Evolutionary conservation across 2,888 invertebrate species (phyloP).

Genomic region (Dyspetes luteomarginatus): DNA sequence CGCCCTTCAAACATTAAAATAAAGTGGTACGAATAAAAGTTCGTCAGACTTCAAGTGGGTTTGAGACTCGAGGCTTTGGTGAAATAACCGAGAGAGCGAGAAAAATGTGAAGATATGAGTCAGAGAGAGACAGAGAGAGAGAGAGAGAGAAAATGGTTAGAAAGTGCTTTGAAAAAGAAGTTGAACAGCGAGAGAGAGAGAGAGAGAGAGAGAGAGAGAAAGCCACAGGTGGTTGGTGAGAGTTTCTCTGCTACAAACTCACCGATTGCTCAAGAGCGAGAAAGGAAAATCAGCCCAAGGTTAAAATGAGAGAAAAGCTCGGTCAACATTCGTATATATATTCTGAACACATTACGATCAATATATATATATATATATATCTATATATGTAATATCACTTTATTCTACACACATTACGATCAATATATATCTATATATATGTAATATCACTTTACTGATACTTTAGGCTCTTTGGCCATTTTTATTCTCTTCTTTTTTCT

Average conservation of each 20-base stretch:
- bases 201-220: slow-evolving; percentile 37
- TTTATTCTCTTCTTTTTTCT: background rate
- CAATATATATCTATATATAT: no score
- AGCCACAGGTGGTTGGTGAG: slow-evolving; percentile 66
- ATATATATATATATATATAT: no score
- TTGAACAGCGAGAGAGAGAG: slow-evolving; percentile 11
- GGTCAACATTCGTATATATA: slow-evolving; percentile 30
- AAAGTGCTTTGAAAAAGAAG: slow-evolving; percentile 40
- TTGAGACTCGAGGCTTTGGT: slow-evolving; percentile 26
- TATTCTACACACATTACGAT: no score
- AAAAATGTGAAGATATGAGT: background rate
- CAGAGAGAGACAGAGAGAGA: background rate
- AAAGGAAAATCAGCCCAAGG: slow-evolving; percentile 25
- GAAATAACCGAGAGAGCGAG: background rate
- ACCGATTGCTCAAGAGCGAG: slow-evolving; percentile 26
- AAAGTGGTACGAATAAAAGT: slow-evolving; percentile 2
- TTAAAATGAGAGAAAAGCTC: slow-evolving; percentile 23
- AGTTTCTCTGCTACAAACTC: slow-evolving; percentile 27
- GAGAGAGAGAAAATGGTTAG: slow-evolving; percentile 20
- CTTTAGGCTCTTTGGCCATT: slow-evolving; percentile 1
- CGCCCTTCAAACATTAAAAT: background rate
- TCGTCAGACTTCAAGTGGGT: slow-evolving; percentile 29
- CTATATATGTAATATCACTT: background rate
- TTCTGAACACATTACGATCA: slow-evolving; percentile 6
- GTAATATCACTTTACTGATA: background rate